These are phyloP conservation scores for Exephanes ischioxanthus DNA, from an alignment of 2,888 invertebrate genomes.

Conservation along the genomic window DNA sequence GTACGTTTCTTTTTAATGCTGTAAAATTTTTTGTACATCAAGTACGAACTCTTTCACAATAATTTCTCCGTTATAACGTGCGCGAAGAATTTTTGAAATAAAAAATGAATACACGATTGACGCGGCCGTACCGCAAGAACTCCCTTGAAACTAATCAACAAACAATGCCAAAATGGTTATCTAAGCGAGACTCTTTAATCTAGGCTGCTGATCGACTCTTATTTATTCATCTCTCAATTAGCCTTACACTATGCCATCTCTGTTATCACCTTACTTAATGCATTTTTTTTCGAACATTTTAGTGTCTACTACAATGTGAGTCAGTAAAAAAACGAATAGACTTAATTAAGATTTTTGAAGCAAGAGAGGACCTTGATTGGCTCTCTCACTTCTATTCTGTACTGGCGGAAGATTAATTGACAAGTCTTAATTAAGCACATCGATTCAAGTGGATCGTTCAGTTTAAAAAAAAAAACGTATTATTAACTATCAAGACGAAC, in stretches of 20 bases:
- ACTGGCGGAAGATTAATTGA: not conserved
- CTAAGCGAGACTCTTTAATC: not conserved
- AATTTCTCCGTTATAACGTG: not conserved
- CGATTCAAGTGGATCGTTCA: not conserved
- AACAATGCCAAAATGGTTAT: slow-evolving; percentile 8
- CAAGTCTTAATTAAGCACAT: slow-evolving; percentile 7
- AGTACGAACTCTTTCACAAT: not conserved
- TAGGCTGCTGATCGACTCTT: not conserved
- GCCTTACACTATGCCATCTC: not conserved
- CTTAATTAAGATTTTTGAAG: not conserved
- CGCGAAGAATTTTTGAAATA: not conserved
- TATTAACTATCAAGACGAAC: not conserved
- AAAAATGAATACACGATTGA: not conserved
- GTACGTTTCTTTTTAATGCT: too few species aligned
- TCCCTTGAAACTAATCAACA: not conserved
- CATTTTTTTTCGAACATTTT: not conserved
- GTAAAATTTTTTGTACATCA: not conserved
- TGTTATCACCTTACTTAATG: not conserved
- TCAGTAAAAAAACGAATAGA: not conserved
- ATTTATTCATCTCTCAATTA: not conserved
- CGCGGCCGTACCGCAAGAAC: not conserved
- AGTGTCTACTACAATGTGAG: not conserved
- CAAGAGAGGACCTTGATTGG: not conserved
- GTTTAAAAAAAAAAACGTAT: not conserved
- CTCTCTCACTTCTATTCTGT: not conserved